Evolutionary conservation across 1,140 invertebrate genomes (phyloP), one percentile per base, ranked within the genome.

Genomic region (Plectrocnemia conspersa): DNA sequence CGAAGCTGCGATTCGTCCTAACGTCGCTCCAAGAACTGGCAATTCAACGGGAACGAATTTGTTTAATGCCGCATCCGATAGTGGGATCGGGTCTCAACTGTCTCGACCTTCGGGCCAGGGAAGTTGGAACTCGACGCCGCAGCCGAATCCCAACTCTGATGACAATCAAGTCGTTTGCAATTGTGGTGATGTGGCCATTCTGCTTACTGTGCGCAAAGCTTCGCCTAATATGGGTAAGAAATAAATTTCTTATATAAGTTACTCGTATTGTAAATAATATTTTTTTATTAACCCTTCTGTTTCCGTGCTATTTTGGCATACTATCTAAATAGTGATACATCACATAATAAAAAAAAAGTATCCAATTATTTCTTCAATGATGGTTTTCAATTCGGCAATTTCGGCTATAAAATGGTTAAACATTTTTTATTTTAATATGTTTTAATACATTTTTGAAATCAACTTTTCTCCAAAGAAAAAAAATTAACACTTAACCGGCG

Each of bases 181-280:
- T 2, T 85, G 83, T 62, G 75, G 82, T 52, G 64, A 77, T 46
- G 64, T 65, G 19, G 81, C 82, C 5, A 68, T 77, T 24, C 75
- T 83, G 52, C 66, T 86, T 10, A 89, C 83, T 42, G 86, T 89
- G 0, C 75, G 77, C 47, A 92, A 91, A 69, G 83, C 87, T 52
- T 88, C 84, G 10, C 79, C 82, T 3, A 93, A 92, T 75, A 80
- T 81, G 72, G 89, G 83, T 80, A 42, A 29, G 45, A 40, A 47
- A 27, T 18, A 41, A 25, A 24, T 40, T 49, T 56, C 9, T 27
- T 27, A 4, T 7, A 36, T 35, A 27, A 10, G n/a, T 32, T 33
- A 21, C 6, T 16, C 22, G 3, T 13, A 22, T 18, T 16, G 22
- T 44, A 19, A 4, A 22, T 13, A 27, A 10, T n/a, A 25, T 25